Evolutionary conservation across 2,113 vertebrate genomes (phyloP), one percentile per base, ranked within the genome.

Genomic region (Chaetorhynchus papuensis): DNA sequence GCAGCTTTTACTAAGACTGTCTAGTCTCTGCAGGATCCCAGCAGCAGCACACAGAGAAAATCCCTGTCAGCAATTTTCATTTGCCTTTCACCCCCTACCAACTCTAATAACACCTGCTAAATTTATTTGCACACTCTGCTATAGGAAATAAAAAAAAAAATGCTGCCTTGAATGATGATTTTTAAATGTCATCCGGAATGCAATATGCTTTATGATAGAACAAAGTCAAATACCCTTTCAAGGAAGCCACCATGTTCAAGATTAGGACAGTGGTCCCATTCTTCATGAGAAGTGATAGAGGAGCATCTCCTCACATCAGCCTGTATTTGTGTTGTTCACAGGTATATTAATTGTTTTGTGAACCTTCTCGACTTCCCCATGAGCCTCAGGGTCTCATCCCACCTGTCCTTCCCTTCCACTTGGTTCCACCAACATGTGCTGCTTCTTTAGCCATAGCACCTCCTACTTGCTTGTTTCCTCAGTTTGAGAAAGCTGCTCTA

Each of bases 51-150:
- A 69, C 54, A 78, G 90, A 92, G 78, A 96, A 96, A 90, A 94
- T 95, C 63, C 60, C 30, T 37, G 63, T 94, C 90, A 95, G 83
- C 81, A 91, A 68, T 94, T 96, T 87, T 91, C 81, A 82, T 82
- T 89, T 0, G 0, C 61, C 53, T 89, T 92, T 79, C 9, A 64
- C 74, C 64, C 77, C 90, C 82, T 89, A 90, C 42, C 39, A 88
- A 64, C 63, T 80, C 92, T 94, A 94, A 74, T 88, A 94, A 83
- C 82, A 93, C 79, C 85, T 96, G 84, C 78, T 91, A 91, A 87
- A 95, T 87, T 87, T 96, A 91, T 85, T 87, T 93, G 59, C 84
- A 77, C 0, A 1, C 27, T 96, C 27, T 77, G 47, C 42, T 70
- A 50, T 22, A 59, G 33, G 31, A 94, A 93, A 92, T 63, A 35